A percentile compares a stretch with the other conserved stretches of the same genome.
Conservation (phyloP, 1,140 invertebrate genomes). For the Manduca sexta region DNA sequence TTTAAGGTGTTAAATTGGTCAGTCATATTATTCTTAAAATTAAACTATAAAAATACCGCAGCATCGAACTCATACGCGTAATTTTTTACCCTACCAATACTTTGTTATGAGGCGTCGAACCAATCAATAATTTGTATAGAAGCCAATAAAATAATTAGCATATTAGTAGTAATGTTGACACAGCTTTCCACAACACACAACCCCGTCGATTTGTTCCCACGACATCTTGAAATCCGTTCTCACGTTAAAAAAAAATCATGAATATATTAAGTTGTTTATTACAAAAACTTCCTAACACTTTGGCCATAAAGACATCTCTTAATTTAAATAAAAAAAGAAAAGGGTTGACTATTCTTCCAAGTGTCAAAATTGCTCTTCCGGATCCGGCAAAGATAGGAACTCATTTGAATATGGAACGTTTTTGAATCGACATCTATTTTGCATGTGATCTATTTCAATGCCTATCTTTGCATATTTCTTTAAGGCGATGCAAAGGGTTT, state of each 20-base stretch:
- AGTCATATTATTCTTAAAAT: no score
- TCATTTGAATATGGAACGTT: slow-evolving; percentile 64
- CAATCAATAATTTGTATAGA: not conserved
- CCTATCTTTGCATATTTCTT: slow-evolving; percentile 15
- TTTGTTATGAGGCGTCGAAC: no score
- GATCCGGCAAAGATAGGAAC: slow-evolving; percentile 43
- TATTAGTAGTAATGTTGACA: slow-evolving; percentile 57
- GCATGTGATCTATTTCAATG: slow-evolving; percentile 32
- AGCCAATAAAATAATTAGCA: slow-evolving; percentile 37
- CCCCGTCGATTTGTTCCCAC: slow-evolving; percentile 49
- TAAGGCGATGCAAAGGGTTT: no score
- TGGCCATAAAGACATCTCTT: slow-evolving; percentile 37
- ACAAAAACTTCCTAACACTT: slow-evolving; percentile 47
- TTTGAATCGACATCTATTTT: slow-evolving; percentile 43
- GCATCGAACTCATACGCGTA: no score
- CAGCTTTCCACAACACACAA: slow-evolving; percentile 57
- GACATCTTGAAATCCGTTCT: slow-evolving; percentile 22
- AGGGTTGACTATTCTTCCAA: slow-evolving; percentile 61
- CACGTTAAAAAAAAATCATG: slow-evolving; percentile 52
- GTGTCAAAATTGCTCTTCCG: slow-evolving; percentile 71
- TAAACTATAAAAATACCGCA: no score
- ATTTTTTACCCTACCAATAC: no score
- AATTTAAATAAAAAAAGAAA: slow-evolving; percentile 64
- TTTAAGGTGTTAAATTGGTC: no score
- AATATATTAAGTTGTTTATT: slow-evolving; percentile 61